Conservation (phyloP, 2,888 invertebrate genomes). For the Yponomeuta evonymella region DNA sequence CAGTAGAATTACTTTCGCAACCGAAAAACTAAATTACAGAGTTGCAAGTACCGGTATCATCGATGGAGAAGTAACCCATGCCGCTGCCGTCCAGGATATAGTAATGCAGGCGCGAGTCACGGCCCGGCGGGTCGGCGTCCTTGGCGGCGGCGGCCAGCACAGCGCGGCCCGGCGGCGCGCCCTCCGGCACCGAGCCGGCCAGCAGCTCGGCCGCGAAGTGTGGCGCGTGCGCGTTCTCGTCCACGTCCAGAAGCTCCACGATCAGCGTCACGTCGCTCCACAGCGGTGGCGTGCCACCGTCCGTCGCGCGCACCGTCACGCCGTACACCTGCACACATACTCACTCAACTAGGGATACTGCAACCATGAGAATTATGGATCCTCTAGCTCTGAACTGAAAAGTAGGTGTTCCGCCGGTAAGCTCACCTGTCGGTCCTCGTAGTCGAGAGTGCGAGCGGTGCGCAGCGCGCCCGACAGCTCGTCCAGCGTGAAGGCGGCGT, state of each 20-base stretch:
- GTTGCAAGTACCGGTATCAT: conserved; percentile 83
- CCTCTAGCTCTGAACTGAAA: too few relatives aligned
- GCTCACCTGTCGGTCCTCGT: conserved; percentile 86
- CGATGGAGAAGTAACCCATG: conserved; percentile 93
- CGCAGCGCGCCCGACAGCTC: conserved; percentile 89
- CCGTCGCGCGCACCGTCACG: conserved; percentile 88
- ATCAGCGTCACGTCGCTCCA: conserved; percentile 87
- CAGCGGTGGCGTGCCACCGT: conserved; percentile 88
- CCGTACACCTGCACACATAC: conserved; percentile 80
- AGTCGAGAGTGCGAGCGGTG: conserved; percentile 87
- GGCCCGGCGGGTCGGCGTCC: conserved; percentile 87
- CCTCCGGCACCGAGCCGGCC: conserved; percentile 85
- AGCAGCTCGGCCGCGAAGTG: conserved; percentile 88
- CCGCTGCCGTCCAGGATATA: conserved; percentile 93
- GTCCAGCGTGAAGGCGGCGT: conserved; percentile 88
- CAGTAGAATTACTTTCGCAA: too few relatives aligned
- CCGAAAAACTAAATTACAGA: too few relatives aligned
- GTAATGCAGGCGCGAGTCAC: conserved; percentile 89
- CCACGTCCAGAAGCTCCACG: conserved; percentile 94
- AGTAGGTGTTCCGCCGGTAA: too few relatives aligned
- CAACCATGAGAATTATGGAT: too few relatives aligned
- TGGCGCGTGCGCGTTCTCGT: conserved; percentile 92
- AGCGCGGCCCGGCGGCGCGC: conserved; percentile 83
- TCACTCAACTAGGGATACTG: too few relatives aligned
- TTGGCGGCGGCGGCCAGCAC: conserved; percentile 86